Evolutionary conservation across 2,888 invertebrate species (phyloP).

Genomic region (Harmothoe impar): DNA sequence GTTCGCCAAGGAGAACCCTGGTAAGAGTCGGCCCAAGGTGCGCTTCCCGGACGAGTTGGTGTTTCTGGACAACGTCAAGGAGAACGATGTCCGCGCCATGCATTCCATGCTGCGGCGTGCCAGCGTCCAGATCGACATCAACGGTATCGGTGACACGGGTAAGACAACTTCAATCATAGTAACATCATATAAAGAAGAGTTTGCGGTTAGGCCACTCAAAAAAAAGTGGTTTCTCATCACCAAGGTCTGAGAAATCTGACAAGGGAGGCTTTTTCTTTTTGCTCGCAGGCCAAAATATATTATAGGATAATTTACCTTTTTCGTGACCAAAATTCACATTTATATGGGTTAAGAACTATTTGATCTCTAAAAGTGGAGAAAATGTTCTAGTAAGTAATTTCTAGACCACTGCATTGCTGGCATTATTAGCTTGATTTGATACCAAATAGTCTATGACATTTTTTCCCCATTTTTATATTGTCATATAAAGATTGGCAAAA

Average conservation of each 20-base stretch:
- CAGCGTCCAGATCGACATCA: slow-evolving; percentile 81
- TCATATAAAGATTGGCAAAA: no score
- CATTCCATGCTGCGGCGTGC: slow-evolving; percentile 80
- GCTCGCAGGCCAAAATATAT: no score
- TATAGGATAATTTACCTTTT: no score
- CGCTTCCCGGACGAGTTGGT: slow-evolving; percentile 82
- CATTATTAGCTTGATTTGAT: no score
- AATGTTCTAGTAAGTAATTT: not conserved
- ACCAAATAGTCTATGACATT: no score
- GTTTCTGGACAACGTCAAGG: slow-evolving; percentile 82
- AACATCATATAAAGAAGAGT: not conserved
- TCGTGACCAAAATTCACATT: not conserved
- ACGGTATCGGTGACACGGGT: slow-evolving; percentile 80
- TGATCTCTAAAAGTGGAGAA: not conserved
- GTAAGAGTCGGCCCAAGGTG: slow-evolving; percentile 77
- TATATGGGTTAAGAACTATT: not conserved
- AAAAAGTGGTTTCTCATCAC: no score
- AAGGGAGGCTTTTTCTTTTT: no score
- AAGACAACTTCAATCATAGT: slow-evolving; percentile 59
- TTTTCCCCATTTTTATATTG: no score
- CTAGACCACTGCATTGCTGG: no score
- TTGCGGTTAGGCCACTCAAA: not conserved
- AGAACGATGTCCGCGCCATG: slow-evolving; percentile 80
- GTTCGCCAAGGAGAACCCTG: slow-evolving; percentile 79
- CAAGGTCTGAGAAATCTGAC: no score